Evolutionary conservation across 2,888 invertebrate species (phyloP), one percentile per base, ranked within the genome.

Genomic region (Lepidonotus clava): DNA sequence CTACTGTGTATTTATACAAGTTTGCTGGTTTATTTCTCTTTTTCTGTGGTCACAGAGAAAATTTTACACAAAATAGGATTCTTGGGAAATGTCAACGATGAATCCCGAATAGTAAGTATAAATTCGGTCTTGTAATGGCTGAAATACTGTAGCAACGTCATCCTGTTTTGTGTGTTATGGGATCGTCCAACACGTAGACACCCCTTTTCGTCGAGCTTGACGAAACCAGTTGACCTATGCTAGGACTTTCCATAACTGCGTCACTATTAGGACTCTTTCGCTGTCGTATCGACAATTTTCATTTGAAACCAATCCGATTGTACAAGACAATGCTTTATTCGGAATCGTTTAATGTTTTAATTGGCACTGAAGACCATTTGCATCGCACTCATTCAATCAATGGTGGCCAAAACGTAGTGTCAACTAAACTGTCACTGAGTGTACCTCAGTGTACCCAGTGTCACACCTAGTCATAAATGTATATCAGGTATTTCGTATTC

Each of bases 41-140:
- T 71, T 51, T 11, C 34, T 14, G 71, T 76, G 36, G 76, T 11
- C n/a, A 24, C 5, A n/a, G 76, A 67, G 85, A 85, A 71, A 21
- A 67, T 76, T 85, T 76, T 34, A 76, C 51, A 51, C 34, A 41
- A 28, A 32, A 24, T 36, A 67, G 46, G 86, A 41, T 46, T 66
- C 66, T n/a, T 24, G 21, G 83, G 66, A 21, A 36, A 86, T 86
- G 86, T 83, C 86, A 83, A 86, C 86, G 61, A 86, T 86, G 86
- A 86, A 86, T 83, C 86, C 86, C 53, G 86, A 86, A 84, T 86
- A 86, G 86, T 86, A 86, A 86, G 86, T 86, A 84, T 83, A n/a
- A 21, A n/a, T 53, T 83, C 14, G 11, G 0, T 2, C 71, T 8
- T 38, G 4, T 34, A 24, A 21, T 71, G 24, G 21, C 0, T 34